Evolutionary conservation across 2,113 vertebrate species (phyloP).

Genomic region (Abramis brama): DNA sequence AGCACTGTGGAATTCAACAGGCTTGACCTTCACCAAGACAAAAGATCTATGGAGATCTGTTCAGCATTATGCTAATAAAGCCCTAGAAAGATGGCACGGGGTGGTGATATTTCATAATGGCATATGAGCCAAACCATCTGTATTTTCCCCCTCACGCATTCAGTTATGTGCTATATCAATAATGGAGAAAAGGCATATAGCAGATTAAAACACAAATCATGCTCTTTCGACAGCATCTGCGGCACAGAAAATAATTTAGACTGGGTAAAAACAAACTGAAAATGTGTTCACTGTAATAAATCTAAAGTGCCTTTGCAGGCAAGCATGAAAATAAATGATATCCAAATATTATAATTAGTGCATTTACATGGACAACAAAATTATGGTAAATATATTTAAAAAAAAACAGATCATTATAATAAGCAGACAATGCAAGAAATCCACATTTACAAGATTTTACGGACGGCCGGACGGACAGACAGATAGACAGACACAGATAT

Average conservation of each 20-base stretch:
- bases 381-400: background rate
- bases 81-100: constrained; percentile 22
- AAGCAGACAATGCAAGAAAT: background rate
- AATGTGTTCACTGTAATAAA: no score
- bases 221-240: background rate
- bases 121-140: background rate
- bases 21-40: constrained; percentile 31
- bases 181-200: background rate
- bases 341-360: background rate
- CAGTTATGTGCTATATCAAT: background rate
- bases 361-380: background rate
- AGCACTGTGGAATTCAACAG: constrained; percentile 2
- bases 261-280: background rate
- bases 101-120: constrained; percentile 29
- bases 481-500: no score
- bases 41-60: constrained; percentile 40
- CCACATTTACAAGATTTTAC: background rate
- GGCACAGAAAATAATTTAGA: background rate
- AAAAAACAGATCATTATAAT: background rate
- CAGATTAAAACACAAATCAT: background rate
- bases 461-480: no score
- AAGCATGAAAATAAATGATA: no score
- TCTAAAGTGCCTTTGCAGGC: no score
- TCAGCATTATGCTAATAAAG: constrained; percentile 38
- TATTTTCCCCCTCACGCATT: background rate